Evolutionary conservation across 2,888 invertebrate genomes (phyloP).

Genomic region (Cephus runcator): DNA sequence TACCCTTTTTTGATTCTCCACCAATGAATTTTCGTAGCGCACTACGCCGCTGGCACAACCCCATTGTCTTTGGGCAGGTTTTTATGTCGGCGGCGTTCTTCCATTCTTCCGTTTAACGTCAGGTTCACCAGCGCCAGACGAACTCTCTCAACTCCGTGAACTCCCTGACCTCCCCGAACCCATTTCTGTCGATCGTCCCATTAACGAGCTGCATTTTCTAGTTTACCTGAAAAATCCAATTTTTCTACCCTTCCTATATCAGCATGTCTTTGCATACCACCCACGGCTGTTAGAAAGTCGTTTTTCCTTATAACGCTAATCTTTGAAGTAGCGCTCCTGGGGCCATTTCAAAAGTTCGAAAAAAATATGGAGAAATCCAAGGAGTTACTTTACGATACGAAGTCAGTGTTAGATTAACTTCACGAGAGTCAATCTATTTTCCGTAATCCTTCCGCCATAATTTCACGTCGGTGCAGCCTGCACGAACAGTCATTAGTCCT

Average conservation of each 20-base stretch:
- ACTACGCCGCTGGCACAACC: conserved; percentile 5
- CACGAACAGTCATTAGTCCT: neutral
- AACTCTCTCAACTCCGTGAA: neutral
- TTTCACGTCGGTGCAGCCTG: neutral
- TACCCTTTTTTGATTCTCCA: conserved; percentile 16
- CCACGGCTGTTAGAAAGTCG: neutral
- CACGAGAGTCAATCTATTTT: neutral
- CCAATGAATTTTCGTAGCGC: conserved; percentile 19
- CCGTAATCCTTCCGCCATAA: neutral
- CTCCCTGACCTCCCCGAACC: conserved; percentile 7
- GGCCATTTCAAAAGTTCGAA: neutral
- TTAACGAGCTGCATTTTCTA: too few species aligned
- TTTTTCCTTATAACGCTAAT: neutral
- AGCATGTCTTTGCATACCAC: neutral
- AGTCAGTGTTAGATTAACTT: neutral
- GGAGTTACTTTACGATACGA: neutral
- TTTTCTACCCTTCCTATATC: neutral
- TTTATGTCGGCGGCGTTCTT: conserved; percentile 19
- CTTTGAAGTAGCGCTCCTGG: neutral
- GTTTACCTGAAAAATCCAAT: neutral
- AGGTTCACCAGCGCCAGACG: conserved; percentile 22
- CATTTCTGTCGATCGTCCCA: neutral
- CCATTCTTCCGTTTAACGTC: conserved; percentile 28
- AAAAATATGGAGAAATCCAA: neutral
- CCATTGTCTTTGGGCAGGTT: conserved; percentile 32